A percentile compares a stretch with the other conserved stretches of the same genome.
Evolutionary conservation across 2,888 invertebrate genomes (phyloP).

Genomic region (Neuroscelio doddi): DNA sequence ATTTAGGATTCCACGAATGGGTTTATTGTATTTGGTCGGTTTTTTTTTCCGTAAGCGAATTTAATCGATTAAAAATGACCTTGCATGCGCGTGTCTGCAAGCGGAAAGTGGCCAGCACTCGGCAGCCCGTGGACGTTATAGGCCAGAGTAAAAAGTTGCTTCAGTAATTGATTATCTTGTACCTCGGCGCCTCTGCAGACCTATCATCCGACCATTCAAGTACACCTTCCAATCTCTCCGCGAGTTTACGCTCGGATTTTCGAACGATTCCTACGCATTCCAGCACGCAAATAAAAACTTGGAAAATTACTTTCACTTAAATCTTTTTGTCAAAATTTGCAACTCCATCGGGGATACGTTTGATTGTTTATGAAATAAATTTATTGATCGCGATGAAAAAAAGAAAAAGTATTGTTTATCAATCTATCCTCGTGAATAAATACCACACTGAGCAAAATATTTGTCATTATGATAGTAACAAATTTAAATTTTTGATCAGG

Average conservation of each 20-base stretch:
- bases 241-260: too few species aligned
- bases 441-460: too few species aligned
- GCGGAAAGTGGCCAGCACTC: conserved; percentile 6
- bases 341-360: too few species aligned
- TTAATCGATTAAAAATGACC: conserved; percentile 29
- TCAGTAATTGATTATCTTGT: conserved; percentile 64
- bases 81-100: conserved; percentile 13
- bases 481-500: too few species aligned
- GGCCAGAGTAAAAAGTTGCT: conserved; percentile 41
- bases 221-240: conserved; percentile 50
- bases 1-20: not conserved
- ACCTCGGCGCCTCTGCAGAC: conserved; percentile 49
- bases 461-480: too few species aligned
- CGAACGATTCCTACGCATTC: conserved; percentile 36
- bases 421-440: too few species aligned
- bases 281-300: conserved; percentile 28
- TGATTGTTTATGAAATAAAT: too few species aligned
- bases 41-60: conserved; percentile 21
- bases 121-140: conserved; percentile 26
- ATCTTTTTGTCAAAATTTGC: too few species aligned
- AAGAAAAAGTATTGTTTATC: too few species aligned
- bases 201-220: conserved; percentile 52
- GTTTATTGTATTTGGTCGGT: not conserved
- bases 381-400: too few species aligned
- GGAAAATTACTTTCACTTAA: too few species aligned